A percentile compares a stretch with the other conserved stretches of the same genome.
Evolutionary conservation across 2,888 invertebrate genomes (phyloP).

Genomic region (Acleris holmiana): DNA sequence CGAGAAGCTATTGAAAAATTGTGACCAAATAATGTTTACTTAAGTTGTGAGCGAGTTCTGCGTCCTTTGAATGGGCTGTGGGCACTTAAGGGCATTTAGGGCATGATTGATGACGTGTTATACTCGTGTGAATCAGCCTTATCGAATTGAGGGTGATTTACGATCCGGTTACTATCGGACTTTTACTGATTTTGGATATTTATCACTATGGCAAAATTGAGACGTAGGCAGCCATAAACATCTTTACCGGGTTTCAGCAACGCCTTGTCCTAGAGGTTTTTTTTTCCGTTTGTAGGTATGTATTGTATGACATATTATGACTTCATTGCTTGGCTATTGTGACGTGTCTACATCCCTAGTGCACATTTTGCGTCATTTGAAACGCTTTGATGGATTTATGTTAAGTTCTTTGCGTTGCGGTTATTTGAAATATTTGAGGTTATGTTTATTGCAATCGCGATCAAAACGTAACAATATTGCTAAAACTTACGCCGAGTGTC

Average conservation of each 20-base stretch:
- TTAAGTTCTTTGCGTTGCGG: no score
- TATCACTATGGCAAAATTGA: slow-evolving; percentile 42
- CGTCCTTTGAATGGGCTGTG: slow-evolving; percentile 70
- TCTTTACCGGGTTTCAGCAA: slow-evolving; percentile 17
- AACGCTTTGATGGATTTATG: no score
- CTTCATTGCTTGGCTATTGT: no score
- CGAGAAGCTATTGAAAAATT: slow-evolving; percentile 51
- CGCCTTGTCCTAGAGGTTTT: no score
- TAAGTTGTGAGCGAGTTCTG: slow-evolving; percentile 62
- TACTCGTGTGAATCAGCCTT: slow-evolving; percentile 50
- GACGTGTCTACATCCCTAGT: no score
- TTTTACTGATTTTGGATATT: slow-evolving; percentile 27
- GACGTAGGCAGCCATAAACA: slow-evolving; percentile 11
- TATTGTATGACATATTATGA: no score
- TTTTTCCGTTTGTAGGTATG: no score
- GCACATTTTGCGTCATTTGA: no score
- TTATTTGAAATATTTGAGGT: no score
- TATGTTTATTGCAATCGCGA: no score
- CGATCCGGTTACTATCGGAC: slow-evolving; percentile 44
- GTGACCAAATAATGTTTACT: slow-evolving; percentile 63
- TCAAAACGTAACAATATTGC: no score
- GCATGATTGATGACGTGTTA: slow-evolving; percentile 70
- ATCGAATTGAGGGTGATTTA: slow-evolving; percentile 53
- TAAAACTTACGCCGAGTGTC: no score
- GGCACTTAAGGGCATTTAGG: slow-evolving; percentile 77